Base-by-base conservation (phyloP, 2,888 invertebrate species). In the Meliscaeva auricollis region DNA sequence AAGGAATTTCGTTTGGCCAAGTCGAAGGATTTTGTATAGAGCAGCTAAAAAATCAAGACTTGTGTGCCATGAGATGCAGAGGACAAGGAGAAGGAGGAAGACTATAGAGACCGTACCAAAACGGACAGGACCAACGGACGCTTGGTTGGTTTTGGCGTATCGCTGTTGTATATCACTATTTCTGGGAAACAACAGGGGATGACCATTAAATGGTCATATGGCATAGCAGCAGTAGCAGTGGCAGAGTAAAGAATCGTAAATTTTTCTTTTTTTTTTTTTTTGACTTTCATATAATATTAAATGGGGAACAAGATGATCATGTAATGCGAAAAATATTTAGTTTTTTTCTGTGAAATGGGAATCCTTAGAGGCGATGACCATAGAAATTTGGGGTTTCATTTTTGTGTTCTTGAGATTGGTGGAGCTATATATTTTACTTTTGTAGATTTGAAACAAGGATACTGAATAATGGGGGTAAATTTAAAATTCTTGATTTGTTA, bases 191-290 rank as follows among this genome's bases (percentile, higher is more conserved):
- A 75, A 62, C 46, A 46, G 46, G 35, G 20, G 69, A 69, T 62
- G 81, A 75, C 62, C 81, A 70, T 75, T 58, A 81, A 68, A 70
- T 54, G 75, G 75, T 64, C 64, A 75, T 70, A 74, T 69, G 52
- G 15, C 35, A 13, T 11, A 58, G 46, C 26, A 60, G 35, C 13
- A 44, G 22, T 13, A 54, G n/a, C 38, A 60, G 0, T 32, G 17
- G 9, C 5, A 44, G 50, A 64, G 46, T 66, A 41, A 46, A n/a
- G n/a, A 56, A 73, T 48, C 68, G 73, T 74, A 68, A 60, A 74
- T 74, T 74, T 20, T 68, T 68, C 13, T 58, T 41, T 9, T 38
- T 38, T 38, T 6, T 9, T 11, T 9, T 38, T 38, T 13, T 38
- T 58, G 48, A 20, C 9, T 66, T 66, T 50, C 73, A 73, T 62